Conservation (phyloP, 2,797 vertebrate genomes). For the Hippopotamyrus pictus region DNA sequence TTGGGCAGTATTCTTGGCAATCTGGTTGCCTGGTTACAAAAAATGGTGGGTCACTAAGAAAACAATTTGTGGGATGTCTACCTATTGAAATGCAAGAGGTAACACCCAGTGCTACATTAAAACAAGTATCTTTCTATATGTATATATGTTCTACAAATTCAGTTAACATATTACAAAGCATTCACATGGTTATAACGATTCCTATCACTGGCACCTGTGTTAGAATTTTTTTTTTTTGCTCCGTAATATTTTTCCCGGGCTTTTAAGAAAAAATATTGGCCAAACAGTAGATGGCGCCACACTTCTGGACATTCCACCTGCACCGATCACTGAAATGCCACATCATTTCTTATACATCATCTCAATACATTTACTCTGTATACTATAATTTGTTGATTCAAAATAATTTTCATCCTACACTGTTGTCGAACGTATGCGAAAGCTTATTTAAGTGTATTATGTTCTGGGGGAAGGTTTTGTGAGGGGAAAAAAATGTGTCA, state of each 20-base stretch:
- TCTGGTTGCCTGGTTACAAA: not conserved
- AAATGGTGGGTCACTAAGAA: not conserved
- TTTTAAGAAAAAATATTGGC: not conserved
- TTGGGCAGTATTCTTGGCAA: not conserved
- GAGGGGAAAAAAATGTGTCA: not conserved
- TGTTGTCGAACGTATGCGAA: not conserved
- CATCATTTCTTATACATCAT: not conserved
- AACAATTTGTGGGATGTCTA: not conserved
- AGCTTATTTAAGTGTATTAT: not conserved
- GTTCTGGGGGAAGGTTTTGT: not conserved
- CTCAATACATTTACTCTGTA: not conserved
- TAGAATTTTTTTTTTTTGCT: not conserved
- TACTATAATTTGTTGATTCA: not conserved
- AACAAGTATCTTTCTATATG: not conserved
- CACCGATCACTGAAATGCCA: not conserved
- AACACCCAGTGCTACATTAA: not conserved
- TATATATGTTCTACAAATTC: not conserved
- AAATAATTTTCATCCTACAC: not conserved
- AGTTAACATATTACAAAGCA: not conserved
- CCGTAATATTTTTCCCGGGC: not conserved
- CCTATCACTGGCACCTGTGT: not conserved
- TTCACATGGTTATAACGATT: not conserved
- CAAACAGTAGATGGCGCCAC: constrained; percentile 1
- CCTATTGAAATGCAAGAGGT: not conserved
- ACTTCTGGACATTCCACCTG: not conserved